A percentile compares a stretch with the other conserved stretches of the same genome.
These are phyloP conservation scores for Thunnus maccoyii DNA, from an alignment of 2,113 vertebrate species.

Conservation along the genomic window DNA sequence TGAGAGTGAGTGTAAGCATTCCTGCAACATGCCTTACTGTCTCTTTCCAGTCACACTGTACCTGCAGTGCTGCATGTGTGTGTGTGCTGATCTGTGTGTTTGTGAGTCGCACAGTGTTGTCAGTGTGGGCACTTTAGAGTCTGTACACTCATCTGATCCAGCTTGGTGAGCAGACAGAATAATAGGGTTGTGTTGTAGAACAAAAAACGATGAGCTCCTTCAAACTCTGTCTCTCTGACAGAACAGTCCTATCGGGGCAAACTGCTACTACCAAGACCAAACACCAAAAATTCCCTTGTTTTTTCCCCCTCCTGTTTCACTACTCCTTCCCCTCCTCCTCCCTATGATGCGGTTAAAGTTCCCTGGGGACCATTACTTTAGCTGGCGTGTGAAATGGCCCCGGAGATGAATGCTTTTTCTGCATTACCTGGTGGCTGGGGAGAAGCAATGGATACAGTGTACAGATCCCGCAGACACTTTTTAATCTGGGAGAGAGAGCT, in stretches of 20 bases:
- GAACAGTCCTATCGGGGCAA: conserved; percentile 48
- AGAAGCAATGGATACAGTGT: conserved; percentile 71
- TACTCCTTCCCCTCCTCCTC: neutral
- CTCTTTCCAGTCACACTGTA: conserved; percentile 23
- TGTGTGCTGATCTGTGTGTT: conserved; percentile 14
- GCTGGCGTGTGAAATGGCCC: conserved; percentile 74
- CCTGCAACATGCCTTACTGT: neutral
- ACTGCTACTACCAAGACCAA: conserved; percentile 52
- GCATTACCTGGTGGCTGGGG: conserved; percentile 75
- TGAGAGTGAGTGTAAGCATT: neutral
- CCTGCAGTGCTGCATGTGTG: conserved; percentile 38
- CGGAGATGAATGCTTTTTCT: conserved; percentile 79
- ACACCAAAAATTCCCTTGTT: conserved; percentile 61
- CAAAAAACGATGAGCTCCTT: conserved; percentile 60
- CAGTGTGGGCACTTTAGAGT: conserved; percentile 38
- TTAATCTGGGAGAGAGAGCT: conserved; percentile 73
- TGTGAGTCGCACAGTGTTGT: conserved; percentile 34
- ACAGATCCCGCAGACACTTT: conserved; percentile 61
- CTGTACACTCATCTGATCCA: conserved; percentile 59
- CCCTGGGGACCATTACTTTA: conserved; percentile 77
- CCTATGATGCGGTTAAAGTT: conserved; percentile 75
- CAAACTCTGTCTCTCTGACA: conserved; percentile 22
- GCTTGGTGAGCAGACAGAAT: conserved; percentile 46
- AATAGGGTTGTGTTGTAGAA: conserved; percentile 65
- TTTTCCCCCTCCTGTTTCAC: neutral